Evolutionary conservation across 2,797 vertebrate genomes (phyloP).

Genomic region (Molossus alvarezi): DNA sequence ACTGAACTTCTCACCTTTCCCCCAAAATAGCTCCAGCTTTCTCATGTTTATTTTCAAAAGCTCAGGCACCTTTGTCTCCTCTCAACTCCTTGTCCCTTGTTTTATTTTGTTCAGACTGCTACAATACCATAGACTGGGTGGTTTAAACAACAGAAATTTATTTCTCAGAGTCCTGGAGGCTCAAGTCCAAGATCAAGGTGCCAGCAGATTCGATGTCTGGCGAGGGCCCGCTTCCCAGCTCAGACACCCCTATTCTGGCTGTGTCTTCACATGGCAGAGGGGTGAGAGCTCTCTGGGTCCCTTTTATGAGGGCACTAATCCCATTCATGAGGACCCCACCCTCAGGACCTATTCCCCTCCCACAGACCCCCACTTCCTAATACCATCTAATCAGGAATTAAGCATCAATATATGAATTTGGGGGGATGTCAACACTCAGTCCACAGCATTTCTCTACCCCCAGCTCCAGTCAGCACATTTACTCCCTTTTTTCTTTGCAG

Average conservation of each 20-base stretch:
- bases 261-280: neutral
- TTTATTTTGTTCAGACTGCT: neutral
- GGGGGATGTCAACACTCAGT: neutral
- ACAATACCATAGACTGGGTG: neutral
- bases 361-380: neutral
- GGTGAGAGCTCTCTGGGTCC: neutral
- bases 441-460: neutral
- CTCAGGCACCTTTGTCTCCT: neutral
- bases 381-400: neutral
- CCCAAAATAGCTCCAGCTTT: neutral
- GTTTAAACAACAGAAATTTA: neutral
- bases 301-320: neutral
- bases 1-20: neutral
- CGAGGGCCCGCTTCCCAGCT: neutral
- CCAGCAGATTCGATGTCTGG: neutral
- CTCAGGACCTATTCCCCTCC: neutral
- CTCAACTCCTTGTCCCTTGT: neutral
- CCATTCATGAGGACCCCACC: neutral
- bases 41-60: neutral
- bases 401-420: neutral
- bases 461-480: neutral
- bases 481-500: neutral
- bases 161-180: neutral
- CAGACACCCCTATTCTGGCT: neutral
- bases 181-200: neutral